Base-by-base conservation (phyloP, 2,888 invertebrate genomes). In the Parnassius smintheus region DNA sequence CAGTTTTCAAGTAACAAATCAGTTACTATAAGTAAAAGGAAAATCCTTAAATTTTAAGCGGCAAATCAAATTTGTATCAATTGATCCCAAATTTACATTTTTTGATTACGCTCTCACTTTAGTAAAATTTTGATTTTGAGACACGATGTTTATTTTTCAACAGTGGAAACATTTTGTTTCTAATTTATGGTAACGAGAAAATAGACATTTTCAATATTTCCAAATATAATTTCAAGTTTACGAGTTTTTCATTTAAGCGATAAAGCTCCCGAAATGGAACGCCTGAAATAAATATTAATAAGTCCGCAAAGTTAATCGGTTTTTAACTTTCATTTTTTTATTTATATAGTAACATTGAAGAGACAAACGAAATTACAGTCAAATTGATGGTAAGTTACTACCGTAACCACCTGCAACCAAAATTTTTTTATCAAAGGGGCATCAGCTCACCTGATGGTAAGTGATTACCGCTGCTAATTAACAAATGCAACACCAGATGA, bases 31-130 rank as follows among this genome's bases (percentile, higher is more conserved):
- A 12, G 25, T 0, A 12, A 25, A 45, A 46, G n/a, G 9, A 3
- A 49, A 41, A 53, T 13, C 45, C 7, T 52, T 8, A 9, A 46
- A 18, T 52, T 52, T 8, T 4, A 46, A 41, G 42, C n/a, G 10
- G 12, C 44, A 9, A 46, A 55, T 61, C 35, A 55, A 50, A 49
- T 55, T 55, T 11, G n/a, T 18, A 12, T 44, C 46, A 18, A 60
- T 53, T 42, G 18, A 60, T 54, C 22, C 10, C 22, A 44, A 52
- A 56, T 56, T 61, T 52, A 54, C 42, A 62, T 53, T 57, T 62
- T 62, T 57, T n/a, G 41, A 57, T 57, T 57, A 53, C 35, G 46
- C 52, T 52, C 46, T 13, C 46, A 11, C 46, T 12, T 35, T 53
- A 48, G 13, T 35, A 1, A 18, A 62, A 49, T 44, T 57, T 62